phyloP scores from a whole-genome alignment of 2,113 vertebrate genomes.

The Cinclus mexicanus region DNA sequence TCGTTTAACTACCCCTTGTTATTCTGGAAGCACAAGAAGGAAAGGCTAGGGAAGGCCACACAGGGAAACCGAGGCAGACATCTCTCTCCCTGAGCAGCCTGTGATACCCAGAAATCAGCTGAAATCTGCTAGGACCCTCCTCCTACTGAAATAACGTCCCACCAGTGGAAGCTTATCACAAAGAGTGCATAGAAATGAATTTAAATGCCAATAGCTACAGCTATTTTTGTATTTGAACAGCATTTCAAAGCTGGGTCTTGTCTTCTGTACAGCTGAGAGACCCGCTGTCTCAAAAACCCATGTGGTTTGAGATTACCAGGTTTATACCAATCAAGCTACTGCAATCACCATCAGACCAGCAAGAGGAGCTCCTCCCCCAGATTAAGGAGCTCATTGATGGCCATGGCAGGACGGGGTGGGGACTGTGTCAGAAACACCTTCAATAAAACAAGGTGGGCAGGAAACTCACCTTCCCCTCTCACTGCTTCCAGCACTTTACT shows the following conservation, averaged over 20 bases:
- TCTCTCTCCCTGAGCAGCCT: neutral
- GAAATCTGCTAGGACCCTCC: neutral
- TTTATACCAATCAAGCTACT: neutral
- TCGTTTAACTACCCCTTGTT: neutral
- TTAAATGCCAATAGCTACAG: neutral
- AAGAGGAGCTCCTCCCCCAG: neutral
- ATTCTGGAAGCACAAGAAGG: neutral
- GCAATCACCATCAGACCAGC: neutral
- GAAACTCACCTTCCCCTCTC: neutral
- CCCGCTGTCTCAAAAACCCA: neutral
- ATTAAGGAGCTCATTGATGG: neutral
- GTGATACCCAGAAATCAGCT: neutral
- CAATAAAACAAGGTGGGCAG: neutral
- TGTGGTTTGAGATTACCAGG: neutral
- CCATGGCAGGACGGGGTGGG: fast-evolving
- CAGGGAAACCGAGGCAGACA: neutral
- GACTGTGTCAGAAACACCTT: neutral
- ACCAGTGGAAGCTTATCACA: neutral
- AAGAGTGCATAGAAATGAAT: neutral
- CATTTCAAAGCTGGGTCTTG: neutral
- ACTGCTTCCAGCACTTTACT: neutral
- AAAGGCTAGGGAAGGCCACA: neutral
- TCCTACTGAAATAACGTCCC: neutral
- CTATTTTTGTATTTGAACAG: neutral
- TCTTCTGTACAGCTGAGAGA: neutral